Conservation (phyloP, 2,113 vertebrate genomes). For the Eurystomus gularis region DNA sequence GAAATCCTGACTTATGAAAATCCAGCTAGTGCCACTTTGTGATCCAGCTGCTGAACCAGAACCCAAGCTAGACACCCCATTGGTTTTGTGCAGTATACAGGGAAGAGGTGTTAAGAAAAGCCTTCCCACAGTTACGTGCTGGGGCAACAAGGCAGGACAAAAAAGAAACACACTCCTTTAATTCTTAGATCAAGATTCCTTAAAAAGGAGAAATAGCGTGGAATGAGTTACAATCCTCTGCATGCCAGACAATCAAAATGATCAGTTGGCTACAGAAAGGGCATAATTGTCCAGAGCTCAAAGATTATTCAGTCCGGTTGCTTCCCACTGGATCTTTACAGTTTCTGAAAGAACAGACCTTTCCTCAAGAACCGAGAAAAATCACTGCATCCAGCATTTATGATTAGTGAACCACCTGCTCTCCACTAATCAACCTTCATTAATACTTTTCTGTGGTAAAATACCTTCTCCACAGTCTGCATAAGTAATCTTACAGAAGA, state of each 20-base stretch:
- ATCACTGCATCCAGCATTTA: background rate
- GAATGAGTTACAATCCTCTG: background rate
- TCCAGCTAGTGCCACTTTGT: background rate
- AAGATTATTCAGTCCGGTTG: background rate
- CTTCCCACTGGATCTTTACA: background rate
- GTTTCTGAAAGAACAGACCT: background rate
- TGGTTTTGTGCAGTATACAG: background rate
- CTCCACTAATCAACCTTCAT: background rate
- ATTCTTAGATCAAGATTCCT: background rate
- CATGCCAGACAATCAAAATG: background rate
- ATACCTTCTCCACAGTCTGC: background rate
- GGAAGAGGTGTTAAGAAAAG: background rate
- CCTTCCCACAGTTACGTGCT: background rate
- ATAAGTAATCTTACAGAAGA: background rate
- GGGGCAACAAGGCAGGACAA: background rate
- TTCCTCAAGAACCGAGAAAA: background rate
- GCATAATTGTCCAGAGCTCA: background rate
- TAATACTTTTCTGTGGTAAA: background rate
- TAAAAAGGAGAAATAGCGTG: background rate
- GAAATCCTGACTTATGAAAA: background rate
- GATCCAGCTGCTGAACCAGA: background rate
- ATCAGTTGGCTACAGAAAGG: background rate
- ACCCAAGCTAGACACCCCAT: background rate
- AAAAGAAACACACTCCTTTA: background rate
- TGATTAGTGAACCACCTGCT: background rate